Base-by-base conservation (phyloP, 2,797 vertebrate genomes). In the Harpagifer antarcticus region DNA sequence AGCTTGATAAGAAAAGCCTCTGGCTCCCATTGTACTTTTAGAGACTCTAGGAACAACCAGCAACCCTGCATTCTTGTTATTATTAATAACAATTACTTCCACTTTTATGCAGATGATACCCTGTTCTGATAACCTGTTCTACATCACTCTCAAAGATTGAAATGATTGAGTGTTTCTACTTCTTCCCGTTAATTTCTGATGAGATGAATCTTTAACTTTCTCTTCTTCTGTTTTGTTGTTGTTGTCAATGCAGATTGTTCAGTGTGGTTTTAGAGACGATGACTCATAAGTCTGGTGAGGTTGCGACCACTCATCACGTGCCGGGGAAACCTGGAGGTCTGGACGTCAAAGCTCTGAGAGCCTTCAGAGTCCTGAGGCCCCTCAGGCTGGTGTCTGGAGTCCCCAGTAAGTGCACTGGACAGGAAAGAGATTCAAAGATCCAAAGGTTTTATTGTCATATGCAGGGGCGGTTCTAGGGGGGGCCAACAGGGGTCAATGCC, bases 351-450 rank as follows among this genome's bases (percentile, higher is more conserved):
- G 98, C 98, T 72, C 95, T 99, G 74, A 93, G 98, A 91, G 98
- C 98, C 86, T 99, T 99, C 87, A 96, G 98, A 91, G 98, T 99
- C 78, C 79, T 99, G 84, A 92, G 98, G 86, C 98, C 98, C 85
- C 96, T 99, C 66, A 95, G 98, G 76, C 96, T 99, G 79, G 98
- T 99, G 63, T 99, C 98, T 77, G 98, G 98, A 90, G 98, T 99
- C 72, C 98, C 98, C 90, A 99, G 98, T 99, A 95, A 97, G 98
- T 91, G 8, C 27, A 1, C 23, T 8, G 13, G 33, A 37, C 33
- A 37, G 33, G 15, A 49, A 17, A 47, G 43, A 12, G 23, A 27
- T 27, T 4, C 27, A 27, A 27, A 27, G 27, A 27, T 23, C 3
- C 3, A 3, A 3, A 23, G 23, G 23, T 23, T 23, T 23, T 23